These are phyloP conservation scores for Anhinga anhinga DNA, from an alignment of 2,113 vertebrate genomes.

Conservation along the genomic window DNA sequence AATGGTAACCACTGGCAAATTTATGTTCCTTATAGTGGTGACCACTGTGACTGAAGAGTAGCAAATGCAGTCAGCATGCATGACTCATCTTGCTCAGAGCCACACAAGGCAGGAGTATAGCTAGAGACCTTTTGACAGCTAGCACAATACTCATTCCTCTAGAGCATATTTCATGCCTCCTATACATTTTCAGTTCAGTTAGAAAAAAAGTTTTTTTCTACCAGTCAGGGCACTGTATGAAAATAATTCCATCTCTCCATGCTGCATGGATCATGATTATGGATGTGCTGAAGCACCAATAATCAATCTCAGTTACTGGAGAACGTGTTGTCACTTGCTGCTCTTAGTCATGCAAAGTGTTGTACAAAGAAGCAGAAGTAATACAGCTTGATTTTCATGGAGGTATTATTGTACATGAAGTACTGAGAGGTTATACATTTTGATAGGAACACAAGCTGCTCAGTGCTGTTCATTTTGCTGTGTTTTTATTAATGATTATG, in stretches of 20 bases:
- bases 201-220: neutral
- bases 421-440: neutral
- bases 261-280: slow-evolving; percentile 19
- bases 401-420: neutral
- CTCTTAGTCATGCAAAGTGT: slow-evolving; percentile 9
- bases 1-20: neutral
- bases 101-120: neutral
- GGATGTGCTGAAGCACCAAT: slow-evolving; percentile 12
- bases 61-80: neutral
- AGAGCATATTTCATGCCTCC: neutral
- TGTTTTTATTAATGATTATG: neutral
- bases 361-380: slow-evolving; percentile 12
- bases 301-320: slow-evolving; percentile 55
- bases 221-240: neutral
- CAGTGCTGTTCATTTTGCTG: neutral
- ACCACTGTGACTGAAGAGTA: neutral
- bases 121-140: neutral
- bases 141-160: neutral
- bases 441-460: neutral
- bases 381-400: slow-evolving; percentile 8
- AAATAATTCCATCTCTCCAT: neutral
- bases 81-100: neutral
- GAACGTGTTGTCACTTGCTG: slow-evolving; percentile 10
- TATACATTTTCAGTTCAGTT: neutral
- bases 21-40: neutral